Evolutionary conservation across 2,888 invertebrate genomes (phyloP).

Genomic region (Urechis unicinctus): DNA sequence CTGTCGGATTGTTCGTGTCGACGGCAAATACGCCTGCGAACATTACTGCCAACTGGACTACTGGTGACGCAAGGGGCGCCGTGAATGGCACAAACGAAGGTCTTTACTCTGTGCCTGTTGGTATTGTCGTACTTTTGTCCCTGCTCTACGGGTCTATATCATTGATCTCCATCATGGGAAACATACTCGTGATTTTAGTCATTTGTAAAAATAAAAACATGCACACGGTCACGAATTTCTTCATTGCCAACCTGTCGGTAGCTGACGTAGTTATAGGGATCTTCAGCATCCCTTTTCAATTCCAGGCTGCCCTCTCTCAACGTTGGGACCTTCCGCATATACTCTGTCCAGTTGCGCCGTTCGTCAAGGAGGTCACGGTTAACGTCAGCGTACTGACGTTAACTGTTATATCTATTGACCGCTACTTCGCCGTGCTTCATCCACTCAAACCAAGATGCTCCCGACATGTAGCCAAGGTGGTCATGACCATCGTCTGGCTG

Average conservation of each 20-base stretch:
- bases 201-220: slow-evolving; percentile 69
- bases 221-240: slow-evolving; percentile 77
- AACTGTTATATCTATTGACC: slow-evolving; percentile 78
- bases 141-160: slow-evolving; percentile 77
- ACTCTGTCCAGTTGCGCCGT: slow-evolving; percentile 84
- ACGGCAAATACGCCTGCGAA: too few species aligned
- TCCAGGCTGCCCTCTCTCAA: slow-evolving; percentile 78
- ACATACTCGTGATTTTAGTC: slow-evolving; percentile 78
- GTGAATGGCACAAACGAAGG: slow-evolving; percentile 40
- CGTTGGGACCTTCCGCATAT: slow-evolving; percentile 78
- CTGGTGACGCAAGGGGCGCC: too few species aligned
- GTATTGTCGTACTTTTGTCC: slow-evolving; percentile 68
- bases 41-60: too few species aligned
- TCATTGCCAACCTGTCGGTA: slow-evolving; percentile 76
- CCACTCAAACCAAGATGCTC: slow-evolving; percentile 61
- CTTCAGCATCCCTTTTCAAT: slow-evolving; percentile 82
- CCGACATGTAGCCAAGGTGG: slow-evolving; percentile 66
- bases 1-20: too few species aligned
- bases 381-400: slow-evolving; percentile 85
- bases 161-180: slow-evolving; percentile 73
- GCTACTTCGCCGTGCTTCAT: slow-evolving; percentile 59
- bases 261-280: slow-evolving; percentile 81
- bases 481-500: slow-evolving; percentile 71
- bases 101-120: slow-evolving; percentile 68
- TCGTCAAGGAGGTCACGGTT: slow-evolving; percentile 76